phyloP scores from a whole-genome alignment of 2,113 vertebrate genomes.

The Ictidomys tridecemlineatus region DNA sequence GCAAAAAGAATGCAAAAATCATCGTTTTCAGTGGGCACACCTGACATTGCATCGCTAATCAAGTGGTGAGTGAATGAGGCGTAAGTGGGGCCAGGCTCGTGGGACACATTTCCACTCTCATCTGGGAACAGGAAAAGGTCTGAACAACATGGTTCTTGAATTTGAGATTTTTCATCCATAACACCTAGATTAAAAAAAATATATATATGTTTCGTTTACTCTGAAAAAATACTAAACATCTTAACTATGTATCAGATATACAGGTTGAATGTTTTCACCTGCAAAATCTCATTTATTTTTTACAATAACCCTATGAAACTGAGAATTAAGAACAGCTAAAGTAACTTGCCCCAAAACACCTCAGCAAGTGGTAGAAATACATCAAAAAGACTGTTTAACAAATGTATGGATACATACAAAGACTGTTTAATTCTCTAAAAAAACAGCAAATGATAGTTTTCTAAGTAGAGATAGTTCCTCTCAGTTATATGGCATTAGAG shows the following conservation, averaged over 20 bases:
- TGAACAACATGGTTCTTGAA: conserved; percentile 92
- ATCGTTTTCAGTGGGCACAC: conserved; percentile 91
- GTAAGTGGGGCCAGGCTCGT: conserved; percentile 91
- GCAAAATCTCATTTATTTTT: not conserved
- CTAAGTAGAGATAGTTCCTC: not conserved
- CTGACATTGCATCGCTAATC: conserved; percentile 90
- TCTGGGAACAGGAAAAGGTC: conserved; percentile 99
- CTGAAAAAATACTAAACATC: not conserved
- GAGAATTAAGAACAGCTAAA: not conserved
- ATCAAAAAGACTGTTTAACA: not conserved
- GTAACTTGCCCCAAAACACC: not conserved
- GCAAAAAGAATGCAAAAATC: conserved; percentile 99
- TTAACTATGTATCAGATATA: not conserved
- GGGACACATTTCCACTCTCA: conserved; percentile 94
- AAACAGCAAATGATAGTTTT: not conserved
- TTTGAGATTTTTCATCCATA: conserved; percentile 88
- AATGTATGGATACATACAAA: not conserved
- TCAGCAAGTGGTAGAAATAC: not conserved
- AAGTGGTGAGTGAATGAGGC: conserved; percentile 91
- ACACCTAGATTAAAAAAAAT: conserved; percentile 86
- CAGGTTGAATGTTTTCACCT: not conserved
- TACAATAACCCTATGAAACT: not conserved
- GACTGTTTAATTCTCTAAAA: not conserved
- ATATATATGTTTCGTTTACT: not conserved
- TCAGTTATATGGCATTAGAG: fast-evolving